Conservation (phyloP, 2,888 invertebrate genomes). For the Oconnorella tubifera region DNA sequence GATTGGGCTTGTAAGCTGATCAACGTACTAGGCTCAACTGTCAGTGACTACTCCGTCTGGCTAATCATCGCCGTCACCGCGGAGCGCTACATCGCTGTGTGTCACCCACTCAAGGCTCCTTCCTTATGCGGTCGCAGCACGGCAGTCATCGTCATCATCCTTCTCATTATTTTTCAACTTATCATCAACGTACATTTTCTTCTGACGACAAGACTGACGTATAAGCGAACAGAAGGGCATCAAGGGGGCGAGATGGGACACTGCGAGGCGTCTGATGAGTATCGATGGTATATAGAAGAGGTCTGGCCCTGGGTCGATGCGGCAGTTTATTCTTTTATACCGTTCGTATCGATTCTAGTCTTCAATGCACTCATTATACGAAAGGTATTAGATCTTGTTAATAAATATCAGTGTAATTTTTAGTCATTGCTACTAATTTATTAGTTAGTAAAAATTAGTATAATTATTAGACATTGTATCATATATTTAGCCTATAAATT, state of each 20-base stretch:
- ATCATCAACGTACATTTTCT: constrained; percentile 19
- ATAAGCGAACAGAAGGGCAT: not conserved
- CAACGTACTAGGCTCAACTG: constrained; percentile 18
- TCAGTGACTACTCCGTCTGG: constrained; percentile 22
- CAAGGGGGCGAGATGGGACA: constrained; percentile 10
- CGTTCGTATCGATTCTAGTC: constrained; percentile 44
- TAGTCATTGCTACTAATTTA: no score
- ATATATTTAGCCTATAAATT: no score
- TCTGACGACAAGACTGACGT: constrained; percentile 12
- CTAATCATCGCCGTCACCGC: constrained; percentile 21
- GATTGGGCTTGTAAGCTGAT: constrained; percentile 31
- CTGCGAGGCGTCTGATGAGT: constrained; percentile 6
- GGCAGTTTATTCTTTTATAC: constrained; percentile 48
- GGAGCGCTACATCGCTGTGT: constrained; percentile 17
- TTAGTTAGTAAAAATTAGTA: no score
- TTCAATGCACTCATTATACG: constrained; percentile 48
- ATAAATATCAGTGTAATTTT: no score
- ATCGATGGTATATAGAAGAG: constrained; percentile 35
- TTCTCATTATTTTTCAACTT: constrained; percentile 8
- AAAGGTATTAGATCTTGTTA: constrained; percentile 41
- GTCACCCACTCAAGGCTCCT: constrained; percentile 14
- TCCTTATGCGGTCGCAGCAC: constrained; percentile 11
- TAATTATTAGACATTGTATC: no score
- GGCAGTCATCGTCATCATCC: constrained; percentile 8
- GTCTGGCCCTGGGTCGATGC: constrained; percentile 52